Base-by-base conservation (phyloP, 2,797 vertebrate species). In the Crenuchus spilurus region DNA sequence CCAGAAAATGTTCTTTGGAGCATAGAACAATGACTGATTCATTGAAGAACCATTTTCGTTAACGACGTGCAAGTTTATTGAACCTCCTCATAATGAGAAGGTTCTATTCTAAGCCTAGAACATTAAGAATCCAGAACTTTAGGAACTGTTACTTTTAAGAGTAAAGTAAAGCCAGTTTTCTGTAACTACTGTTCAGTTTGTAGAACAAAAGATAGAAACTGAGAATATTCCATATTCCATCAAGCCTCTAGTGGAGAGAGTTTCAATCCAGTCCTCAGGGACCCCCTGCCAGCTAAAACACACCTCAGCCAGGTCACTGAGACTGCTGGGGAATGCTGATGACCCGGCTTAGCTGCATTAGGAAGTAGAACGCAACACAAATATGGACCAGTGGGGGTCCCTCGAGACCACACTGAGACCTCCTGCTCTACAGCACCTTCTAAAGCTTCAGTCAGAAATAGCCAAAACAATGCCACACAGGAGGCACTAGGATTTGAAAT, bases 131-230 rank as follows among this genome's bases (percentile, higher is more conserved):
- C n/a, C n/a, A n/a, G n/a, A n/a, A n/a, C n/a, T n/a, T n/a, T n/a
- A n/a, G n/a, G n/a, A n/a, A n/a, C n/a, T n/a, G n/a, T n/a, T n/a
- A n/a, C n/a, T n/a, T n/a, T n/a, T n/a, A n/a, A n/a, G n/a, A n/a
- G n/a, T n/a, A n/a, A n/a, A n/a, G n/a, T n/a, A n/a, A n/a, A 10
- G 24, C 24, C 60, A 41, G 57, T 61, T 61, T 18, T 30, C 52
- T 16, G 18, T 20, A 22, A 18, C 31, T 39, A 35, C 14, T 28
- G 61, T 16, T 44, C 42, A 6, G 28, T 46, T 6, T 9, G 16
- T 31, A 42, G 26, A 46, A 46, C 41, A 30, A 5, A 16, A 44
- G 41, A 26, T 8, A 14, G 60, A 63, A 5, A 22, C 33, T 5
- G 30, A 52, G 24, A 16, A 28, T 2, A 52, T 18, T 7, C n/a